Evolutionary conservation across 2,797 vertebrate genomes (phyloP).

Genomic region (Clarias fuscus): DNA sequence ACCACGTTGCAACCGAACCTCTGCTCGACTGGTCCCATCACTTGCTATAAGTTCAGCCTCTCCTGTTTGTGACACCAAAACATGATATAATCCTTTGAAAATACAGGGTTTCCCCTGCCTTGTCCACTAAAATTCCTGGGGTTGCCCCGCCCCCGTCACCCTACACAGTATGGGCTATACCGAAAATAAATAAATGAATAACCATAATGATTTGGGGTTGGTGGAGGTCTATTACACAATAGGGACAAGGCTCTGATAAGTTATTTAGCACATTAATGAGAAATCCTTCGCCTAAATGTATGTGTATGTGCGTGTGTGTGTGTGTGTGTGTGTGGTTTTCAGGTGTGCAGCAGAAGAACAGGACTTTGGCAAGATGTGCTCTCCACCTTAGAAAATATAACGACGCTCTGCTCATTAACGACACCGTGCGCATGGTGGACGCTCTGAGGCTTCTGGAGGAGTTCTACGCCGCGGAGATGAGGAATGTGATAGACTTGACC

Average conservation of each 20-base stretch:
- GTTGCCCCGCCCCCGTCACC: no score
- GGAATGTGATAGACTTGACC: slow-evolving; percentile 62
- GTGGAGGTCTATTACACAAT: background rate
- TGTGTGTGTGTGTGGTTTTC: slow-evolving; percentile 34
- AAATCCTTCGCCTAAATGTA: background rate
- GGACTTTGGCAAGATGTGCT: slow-evolving; percentile 73
- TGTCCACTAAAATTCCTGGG: no score
- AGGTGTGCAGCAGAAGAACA: slow-evolving; percentile 70
- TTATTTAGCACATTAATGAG: background rate
- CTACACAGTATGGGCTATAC: no score
- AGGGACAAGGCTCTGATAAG: background rate
- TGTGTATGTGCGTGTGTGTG: background rate
- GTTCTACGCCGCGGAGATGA: slow-evolving; percentile 70
- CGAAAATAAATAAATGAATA: no score
- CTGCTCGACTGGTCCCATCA: no score
- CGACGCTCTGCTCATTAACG: slow-evolving; percentile 85
- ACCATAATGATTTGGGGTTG: background rate
- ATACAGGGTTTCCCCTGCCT: no score
- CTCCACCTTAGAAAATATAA: slow-evolving; percentile 88
- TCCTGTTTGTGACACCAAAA: background rate
- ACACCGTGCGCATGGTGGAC: slow-evolving; percentile 83
- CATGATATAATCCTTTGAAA: background rate
- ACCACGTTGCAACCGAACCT: no score
- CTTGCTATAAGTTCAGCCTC: background rate
- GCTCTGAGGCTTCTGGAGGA: slow-evolving; percentile 75